Conservation (phyloP, 1,140 invertebrate species). For the Wasmannia auropunctata region DNA sequence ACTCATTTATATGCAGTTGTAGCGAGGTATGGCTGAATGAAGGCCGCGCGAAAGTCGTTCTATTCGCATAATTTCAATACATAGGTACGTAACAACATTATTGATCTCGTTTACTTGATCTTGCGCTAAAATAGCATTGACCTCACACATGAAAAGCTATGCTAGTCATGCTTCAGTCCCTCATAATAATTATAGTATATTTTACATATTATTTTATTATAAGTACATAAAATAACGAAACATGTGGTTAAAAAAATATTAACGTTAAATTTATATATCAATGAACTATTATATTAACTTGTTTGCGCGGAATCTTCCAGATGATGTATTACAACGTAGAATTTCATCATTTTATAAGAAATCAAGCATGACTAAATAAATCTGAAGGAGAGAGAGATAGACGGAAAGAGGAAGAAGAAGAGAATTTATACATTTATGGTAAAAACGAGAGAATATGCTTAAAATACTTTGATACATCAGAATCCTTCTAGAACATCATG, state of each 20-base stretch:
- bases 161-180: neutral
- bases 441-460: neutral
- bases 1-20: constrained; percentile 14
- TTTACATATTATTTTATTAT: neutral
- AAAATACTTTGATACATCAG: neutral
- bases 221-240: neutral
- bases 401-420: neutral
- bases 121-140: constrained; percentile 35
- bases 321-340: constrained; percentile 8
- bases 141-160: neutral
- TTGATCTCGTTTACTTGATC: constrained; percentile 38
- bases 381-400: neutral
- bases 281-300: neutral
- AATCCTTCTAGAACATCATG: neutral
- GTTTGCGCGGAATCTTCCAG: neutral
- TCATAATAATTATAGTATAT: neutral
- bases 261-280: neutral
- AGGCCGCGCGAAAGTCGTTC: constrained; percentile 51
- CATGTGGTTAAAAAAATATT: neutral
- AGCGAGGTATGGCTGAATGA: neutral
- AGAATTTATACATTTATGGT: neutral
- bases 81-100: neutral
- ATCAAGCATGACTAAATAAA: neutral
- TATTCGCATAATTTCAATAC: constrained; percentile 33
- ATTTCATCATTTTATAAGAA: constrained; percentile 47